These are phyloP conservation scores for Blastobasis adustella DNA, from an alignment of 2,888 invertebrate species.

Conservation along the genomic window DNA sequence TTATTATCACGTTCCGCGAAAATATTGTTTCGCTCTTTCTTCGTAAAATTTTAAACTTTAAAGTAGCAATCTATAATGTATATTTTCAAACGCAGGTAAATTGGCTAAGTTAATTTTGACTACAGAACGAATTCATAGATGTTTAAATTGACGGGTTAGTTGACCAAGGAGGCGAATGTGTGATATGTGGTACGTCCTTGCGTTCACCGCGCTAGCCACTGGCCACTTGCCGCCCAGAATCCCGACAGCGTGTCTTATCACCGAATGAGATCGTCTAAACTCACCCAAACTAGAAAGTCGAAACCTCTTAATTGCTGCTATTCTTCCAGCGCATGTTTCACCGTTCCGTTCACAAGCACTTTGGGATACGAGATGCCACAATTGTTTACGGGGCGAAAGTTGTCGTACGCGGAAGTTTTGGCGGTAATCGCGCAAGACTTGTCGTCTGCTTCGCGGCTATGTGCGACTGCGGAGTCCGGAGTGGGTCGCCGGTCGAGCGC, in stretches of 20 bases:
- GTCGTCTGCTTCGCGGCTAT: slow-evolving; percentile 58
- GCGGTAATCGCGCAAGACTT: slow-evolving; percentile 38
- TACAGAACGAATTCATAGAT: no score
- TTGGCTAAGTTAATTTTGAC: no score
- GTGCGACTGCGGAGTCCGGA: slow-evolving; percentile 41
- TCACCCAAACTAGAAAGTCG: slow-evolving; percentile 46
- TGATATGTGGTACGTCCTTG: slow-evolving; percentile 51
- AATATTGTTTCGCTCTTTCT: no score
- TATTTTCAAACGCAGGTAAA: no score
- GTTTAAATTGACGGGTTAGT: slow-evolving; percentile 10
- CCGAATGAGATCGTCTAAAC: slow-evolving; percentile 57
- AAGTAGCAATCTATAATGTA: no score
- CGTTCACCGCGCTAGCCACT: slow-evolving; percentile 49
- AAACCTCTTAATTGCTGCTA: slow-evolving; percentile 50
- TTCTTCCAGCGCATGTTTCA: no score
- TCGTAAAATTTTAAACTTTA: no score
- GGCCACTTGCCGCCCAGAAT: slow-evolving; percentile 11
- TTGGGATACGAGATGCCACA: slow-evolving; percentile 7
- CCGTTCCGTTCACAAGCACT: slow-evolving; percentile 31
- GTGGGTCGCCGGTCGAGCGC: slow-evolving; percentile 34
- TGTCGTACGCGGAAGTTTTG: slow-evolving; percentile 49
- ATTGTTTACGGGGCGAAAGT: slow-evolving; percentile 65
- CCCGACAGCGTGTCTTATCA: slow-evolving; percentile 43
- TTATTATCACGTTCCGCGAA: no score
- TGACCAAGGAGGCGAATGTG: slow-evolving; percentile 26